Percentiles rank a stretch among this genome's conserved stretches.
Conservation (phyloP, 2,797 vertebrate species). For the Coregonus ussuriensis region DNA sequence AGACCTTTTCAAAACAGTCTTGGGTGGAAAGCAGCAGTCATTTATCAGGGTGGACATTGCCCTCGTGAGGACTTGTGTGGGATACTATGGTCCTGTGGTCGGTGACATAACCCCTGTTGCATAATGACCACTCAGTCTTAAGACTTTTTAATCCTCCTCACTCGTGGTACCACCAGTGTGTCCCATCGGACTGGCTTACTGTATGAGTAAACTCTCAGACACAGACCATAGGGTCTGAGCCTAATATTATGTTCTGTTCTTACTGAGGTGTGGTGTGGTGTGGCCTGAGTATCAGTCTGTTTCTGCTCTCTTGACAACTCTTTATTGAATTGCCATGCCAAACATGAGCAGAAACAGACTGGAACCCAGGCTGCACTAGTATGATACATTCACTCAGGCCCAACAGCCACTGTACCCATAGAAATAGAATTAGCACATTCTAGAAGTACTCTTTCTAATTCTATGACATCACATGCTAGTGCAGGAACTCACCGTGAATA, state of each 20-base stretch:
- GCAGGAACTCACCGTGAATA: neutral
- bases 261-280: neutral
- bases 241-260: neutral
- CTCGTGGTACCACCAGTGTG: slow-evolving; percentile 1
- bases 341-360: neutral
- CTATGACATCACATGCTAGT: neutral
- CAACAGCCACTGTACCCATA: neutral
- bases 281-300: neutral
- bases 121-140: slow-evolving; percentile 18
- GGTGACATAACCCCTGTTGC: slow-evolving; percentile 22
- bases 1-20: neutral
- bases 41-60: neutral
- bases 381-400: neutral
- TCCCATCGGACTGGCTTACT: slow-evolving; percentile 3
- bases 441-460: neutral
- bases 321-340: neutral
- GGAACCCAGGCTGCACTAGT: too few species aligned
- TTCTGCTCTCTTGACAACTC: too few species aligned
- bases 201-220: neutral
- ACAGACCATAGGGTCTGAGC: neutral
- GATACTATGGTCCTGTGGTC: neutral
- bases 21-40: neutral
- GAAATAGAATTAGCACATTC: too few species aligned
- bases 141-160: slow-evolving; percentile 11
- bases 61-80: neutral